Conservation (phyloP, 1,140 invertebrate species). For the Orchesella cincta region DNA sequence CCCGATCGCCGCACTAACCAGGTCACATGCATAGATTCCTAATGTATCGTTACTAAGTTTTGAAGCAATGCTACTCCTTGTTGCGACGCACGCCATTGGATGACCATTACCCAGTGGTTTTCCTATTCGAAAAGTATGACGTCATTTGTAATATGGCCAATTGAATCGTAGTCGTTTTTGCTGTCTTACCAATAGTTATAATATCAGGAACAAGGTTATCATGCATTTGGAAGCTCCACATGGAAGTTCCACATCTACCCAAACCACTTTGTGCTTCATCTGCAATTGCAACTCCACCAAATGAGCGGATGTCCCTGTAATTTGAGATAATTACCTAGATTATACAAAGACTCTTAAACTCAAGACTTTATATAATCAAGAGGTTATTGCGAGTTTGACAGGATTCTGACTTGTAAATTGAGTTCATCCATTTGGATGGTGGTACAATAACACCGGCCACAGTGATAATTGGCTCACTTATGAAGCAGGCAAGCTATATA, state of each 20-base stretch:
- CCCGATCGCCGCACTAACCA: conserved; percentile 51
- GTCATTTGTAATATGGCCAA: neutral
- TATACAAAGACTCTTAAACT: too few relatives aligned
- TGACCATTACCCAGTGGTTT: conserved; percentile 70
- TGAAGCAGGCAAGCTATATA: conserved; percentile 49
- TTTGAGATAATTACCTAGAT: conserved; percentile 31
- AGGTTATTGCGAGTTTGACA: neutral
- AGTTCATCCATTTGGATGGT: conserved; percentile 42
- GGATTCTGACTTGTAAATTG: conserved; percentile 49
- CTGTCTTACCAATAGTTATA: conserved; percentile 53
- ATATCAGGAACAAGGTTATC: conserved; percentile 60
- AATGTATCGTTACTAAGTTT: neutral
- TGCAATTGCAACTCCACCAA: conserved; percentile 65
- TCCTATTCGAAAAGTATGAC: conserved; percentile 15
- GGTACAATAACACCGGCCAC: conserved; percentile 50
- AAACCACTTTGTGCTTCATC: conserved; percentile 70
- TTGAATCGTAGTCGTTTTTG: neutral
- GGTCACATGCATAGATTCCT: conserved; percentile 43
- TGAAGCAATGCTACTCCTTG: conserved; percentile 62
- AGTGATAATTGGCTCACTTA: conserved; percentile 48
- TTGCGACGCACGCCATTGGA: conserved; percentile 66
- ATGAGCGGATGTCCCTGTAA: conserved; percentile 57
- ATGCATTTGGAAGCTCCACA: conserved; percentile 61
- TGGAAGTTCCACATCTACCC: conserved; percentile 63
- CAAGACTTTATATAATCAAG: too few relatives aligned